phyloP scores from a whole-genome alignment of 2,797 vertebrate genomes.

The Crocodylus rhombifer region DNA sequence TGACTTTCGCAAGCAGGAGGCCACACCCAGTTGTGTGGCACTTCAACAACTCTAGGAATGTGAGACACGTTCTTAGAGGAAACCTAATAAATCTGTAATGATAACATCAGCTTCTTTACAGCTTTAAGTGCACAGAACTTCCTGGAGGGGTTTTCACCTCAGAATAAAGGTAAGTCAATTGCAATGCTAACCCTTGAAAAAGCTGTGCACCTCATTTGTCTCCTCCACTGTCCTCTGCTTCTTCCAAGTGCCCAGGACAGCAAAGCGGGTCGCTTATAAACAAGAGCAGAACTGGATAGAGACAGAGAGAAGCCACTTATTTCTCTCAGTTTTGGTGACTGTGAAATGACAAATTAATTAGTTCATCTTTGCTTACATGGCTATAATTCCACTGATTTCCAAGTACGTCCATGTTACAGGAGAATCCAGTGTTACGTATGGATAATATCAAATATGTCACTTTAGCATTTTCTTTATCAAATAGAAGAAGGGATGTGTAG shows the following conservation, averaged over 20 bases:
- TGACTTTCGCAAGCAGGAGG: constrained; percentile 58
- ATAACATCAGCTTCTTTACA: constrained; percentile 48
- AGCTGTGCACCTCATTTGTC: not conserved
- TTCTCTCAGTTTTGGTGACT: not conserved
- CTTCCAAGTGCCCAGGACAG: not conserved
- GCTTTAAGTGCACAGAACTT: constrained; percentile 35
- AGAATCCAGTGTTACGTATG: not conserved
- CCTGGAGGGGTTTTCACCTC: not conserved
- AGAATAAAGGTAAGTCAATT: not conserved
- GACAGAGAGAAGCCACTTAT: constrained; percentile 2
- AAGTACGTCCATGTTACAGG: not conserved
- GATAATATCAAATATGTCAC: not conserved
- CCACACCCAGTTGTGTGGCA: constrained; percentile 75
- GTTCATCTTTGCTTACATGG: not conserved
- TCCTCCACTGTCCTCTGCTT: not conserved
- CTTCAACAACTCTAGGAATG: constrained; percentile 79
- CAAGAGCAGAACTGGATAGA: not conserved
- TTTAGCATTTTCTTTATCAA: not conserved
- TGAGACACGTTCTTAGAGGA: constrained; percentile 65
- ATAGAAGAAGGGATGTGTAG: not conserved
- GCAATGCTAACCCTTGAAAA: not conserved
- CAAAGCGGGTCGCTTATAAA: not conserved
- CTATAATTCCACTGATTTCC: not conserved
- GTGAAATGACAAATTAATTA: constrained; percentile 22
- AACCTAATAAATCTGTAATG: constrained; percentile 69